Base-by-base conservation (phyloP, 2,113 vertebrate species). In the Grammomys surdaster region DNA sequence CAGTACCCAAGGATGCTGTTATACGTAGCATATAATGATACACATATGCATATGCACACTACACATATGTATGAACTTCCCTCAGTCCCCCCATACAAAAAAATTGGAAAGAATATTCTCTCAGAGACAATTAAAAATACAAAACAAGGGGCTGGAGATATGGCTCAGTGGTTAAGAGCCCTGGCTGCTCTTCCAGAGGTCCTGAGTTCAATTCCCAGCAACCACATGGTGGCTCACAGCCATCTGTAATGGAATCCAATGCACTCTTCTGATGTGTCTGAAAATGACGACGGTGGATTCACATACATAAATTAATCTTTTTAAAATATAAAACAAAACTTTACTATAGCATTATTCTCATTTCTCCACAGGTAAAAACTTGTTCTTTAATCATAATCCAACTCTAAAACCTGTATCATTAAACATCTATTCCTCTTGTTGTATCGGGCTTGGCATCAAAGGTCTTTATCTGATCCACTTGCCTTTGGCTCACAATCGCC, bases 321-420 rank as follows among this genome's bases (percentile, higher is more conserved):
- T 72, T 90, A 76, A 96, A 96, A 93, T 40, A 46, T 0, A 17
- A 63, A 85, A 19, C n/a, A 60, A 96, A 96, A 93, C 46, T 40
- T 51, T 54, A 82, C 43, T 58, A 60, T 7, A 73, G 82, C 28
- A 70, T 85, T 95, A 88, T 91, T 94, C 63, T 95, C 28, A 80
- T 96, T 88, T 95, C 58, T 94, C 65, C 67, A 84, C 67, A 93
- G 12, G 65, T 72, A 84, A 96, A 89, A 86, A 75, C 4, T 58
- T 93, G 78, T 69, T 90, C 69, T 51, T 94, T 87, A 92, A 90
- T 43, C 56, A 93, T 7, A 93, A 56, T 77, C 40, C 54, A 82
- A 46, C 40, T 92, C 48, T 90, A 92, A 90, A 95, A 84, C 36
- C 60, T 63, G 31, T 92, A 65, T 72, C 51, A 43, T 78, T 93